Evolutionary conservation across 1,140 invertebrate genomes (phyloP).

Genomic region (Drosophila mojavensis): DNA sequence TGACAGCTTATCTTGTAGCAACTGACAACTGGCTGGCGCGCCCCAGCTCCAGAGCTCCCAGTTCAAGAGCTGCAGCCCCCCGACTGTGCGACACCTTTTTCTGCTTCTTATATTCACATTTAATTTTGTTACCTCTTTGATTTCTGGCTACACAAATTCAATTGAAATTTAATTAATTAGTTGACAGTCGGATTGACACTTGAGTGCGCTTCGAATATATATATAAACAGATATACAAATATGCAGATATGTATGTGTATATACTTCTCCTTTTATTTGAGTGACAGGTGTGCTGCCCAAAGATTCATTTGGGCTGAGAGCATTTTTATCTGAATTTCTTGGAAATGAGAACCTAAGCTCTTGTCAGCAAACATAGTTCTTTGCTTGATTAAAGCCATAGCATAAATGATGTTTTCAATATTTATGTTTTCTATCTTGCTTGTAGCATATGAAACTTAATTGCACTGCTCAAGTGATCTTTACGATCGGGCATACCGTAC

Average conservation of each 20-base stretch:
- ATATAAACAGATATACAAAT: background rate
- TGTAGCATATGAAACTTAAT: conserved; percentile 4
- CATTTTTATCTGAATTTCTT: conserved; percentile 45
- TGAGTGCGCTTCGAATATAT: conserved; percentile 59
- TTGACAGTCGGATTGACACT: conserved; percentile 79
- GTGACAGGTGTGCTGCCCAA: conserved; percentile 56
- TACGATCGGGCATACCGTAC: conserved; percentile 19
- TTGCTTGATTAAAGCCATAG: background rate
- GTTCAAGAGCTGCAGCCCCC: conserved; percentile 32
- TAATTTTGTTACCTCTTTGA: conserved; percentile 19
- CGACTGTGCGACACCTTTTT: conserved; percentile 65
- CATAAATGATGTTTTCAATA: background rate
- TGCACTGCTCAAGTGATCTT: conserved; percentile 12
- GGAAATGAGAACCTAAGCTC: conserved; percentile 45
- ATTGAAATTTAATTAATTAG: conserved; percentile 83
- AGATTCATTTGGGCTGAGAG: conserved; percentile 1
- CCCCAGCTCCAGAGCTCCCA: background rate
- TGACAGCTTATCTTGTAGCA: conserved; percentile 81
- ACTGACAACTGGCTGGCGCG: conserved; percentile 72
- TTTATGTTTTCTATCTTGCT: background rate
- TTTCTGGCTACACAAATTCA: conserved; percentile 74
- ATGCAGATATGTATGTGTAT: conserved; percentile 19
- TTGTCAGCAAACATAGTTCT: background rate
- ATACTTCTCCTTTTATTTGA: conserved; percentile 32
- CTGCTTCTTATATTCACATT: conserved; percentile 16